phyloP scores from a whole-genome alignment of 2,888 invertebrate genomes.

The Fabriciana adippe region DNA sequence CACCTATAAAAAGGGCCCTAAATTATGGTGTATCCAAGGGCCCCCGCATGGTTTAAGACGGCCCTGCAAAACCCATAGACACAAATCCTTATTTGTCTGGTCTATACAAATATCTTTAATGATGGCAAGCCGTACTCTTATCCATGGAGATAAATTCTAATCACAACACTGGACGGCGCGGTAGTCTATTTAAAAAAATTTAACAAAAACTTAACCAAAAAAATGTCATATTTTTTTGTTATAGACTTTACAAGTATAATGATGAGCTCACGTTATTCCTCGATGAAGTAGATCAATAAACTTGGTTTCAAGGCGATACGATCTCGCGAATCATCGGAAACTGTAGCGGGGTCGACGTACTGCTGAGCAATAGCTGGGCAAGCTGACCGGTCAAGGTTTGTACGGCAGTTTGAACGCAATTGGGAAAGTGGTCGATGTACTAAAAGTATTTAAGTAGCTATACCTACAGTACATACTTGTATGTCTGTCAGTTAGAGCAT shows the following conservation, averaged over 20 bases:
- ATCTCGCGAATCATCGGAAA: constrained; percentile 26
- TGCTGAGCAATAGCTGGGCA: constrained; percentile 45
- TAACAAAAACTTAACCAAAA: not conserved
- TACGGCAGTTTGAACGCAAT: constrained; percentile 33
- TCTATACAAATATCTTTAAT: no score
- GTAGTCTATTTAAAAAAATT: not conserved
- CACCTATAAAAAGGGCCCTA: no score
- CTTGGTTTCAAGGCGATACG: constrained; percentile 17
- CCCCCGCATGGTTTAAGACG: no score
- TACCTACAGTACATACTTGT: no score
- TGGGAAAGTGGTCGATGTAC: constrained; percentile 22
- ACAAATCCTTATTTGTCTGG: no score
- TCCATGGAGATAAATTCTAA: no score
- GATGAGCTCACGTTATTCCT: constrained; percentile 1
- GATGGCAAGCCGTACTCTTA: no score
- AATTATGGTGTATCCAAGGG: no score
- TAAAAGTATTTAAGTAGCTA: not conserved
- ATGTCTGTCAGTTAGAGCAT: no score
- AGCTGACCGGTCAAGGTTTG: constrained; percentile 48
- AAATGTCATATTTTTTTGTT: not conserved
- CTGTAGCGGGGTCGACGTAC: constrained; percentile 34
- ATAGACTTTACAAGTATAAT: not conserved
- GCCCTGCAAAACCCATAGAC: no score
- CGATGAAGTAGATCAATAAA: constrained; percentile 16
- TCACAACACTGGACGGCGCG: not conserved